Percentiles rank a stretch among this genome's conserved stretches.
Conservation (phyloP, 2,113 vertebrate species). For the Brienomyrus brachyistius region DNA sequence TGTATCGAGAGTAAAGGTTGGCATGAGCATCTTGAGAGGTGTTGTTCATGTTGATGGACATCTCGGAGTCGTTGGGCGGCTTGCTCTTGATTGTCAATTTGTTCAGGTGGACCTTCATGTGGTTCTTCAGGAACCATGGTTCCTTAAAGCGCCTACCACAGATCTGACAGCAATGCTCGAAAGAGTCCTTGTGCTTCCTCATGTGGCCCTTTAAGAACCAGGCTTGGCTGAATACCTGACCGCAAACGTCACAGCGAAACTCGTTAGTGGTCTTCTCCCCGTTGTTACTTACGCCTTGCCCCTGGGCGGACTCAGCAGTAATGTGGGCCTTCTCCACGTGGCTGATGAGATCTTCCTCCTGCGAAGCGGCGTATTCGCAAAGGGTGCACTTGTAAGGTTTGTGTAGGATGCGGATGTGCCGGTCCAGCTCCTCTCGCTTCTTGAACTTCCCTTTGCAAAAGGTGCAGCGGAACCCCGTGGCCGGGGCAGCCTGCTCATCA, state of each 20-base stretch:
- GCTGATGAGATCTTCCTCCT: slow-evolving; percentile 66
- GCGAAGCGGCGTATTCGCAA: slow-evolving; percentile 61
- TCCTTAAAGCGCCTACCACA: slow-evolving; percentile 93
- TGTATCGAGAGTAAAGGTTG: slow-evolving; percentile 89
- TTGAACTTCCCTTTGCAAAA: slow-evolving; percentile 69
- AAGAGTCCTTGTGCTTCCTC: slow-evolving; percentile 82
- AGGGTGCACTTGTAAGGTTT: slow-evolving; percentile 68
- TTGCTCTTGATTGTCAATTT: slow-evolving; percentile 66
- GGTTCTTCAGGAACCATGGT: slow-evolving; percentile 95
- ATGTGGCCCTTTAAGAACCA: slow-evolving; percentile 91
- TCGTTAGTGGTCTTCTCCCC: slow-evolving; percentile 57
- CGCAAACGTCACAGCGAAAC: slow-evolving; percentile 79
- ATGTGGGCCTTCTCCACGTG: slow-evolving; percentile 70
- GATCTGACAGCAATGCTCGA: slow-evolving; percentile 89
- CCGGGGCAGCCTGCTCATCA: slow-evolving; percentile 36
- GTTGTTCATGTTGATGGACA: slow-evolving; percentile 77
- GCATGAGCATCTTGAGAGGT: slow-evolving; percentile 89
- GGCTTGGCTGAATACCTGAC: slow-evolving; percentile 83
- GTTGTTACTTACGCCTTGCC: slow-evolving; percentile 37
- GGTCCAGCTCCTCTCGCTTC: slow-evolving; percentile 67
- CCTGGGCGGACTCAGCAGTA: slow-evolving; percentile 50
- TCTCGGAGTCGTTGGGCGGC: slow-evolving; percentile 63
- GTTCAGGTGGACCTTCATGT: slow-evolving; percentile 88
- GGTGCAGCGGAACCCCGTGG: slow-evolving; percentile 49
- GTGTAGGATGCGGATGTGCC: slow-evolving; percentile 66